Evolutionary conservation across 2,888 invertebrate species (phyloP), one percentile per base, ranked within the genome.

Genomic region (Ganaspis brasiliensis): DNA sequence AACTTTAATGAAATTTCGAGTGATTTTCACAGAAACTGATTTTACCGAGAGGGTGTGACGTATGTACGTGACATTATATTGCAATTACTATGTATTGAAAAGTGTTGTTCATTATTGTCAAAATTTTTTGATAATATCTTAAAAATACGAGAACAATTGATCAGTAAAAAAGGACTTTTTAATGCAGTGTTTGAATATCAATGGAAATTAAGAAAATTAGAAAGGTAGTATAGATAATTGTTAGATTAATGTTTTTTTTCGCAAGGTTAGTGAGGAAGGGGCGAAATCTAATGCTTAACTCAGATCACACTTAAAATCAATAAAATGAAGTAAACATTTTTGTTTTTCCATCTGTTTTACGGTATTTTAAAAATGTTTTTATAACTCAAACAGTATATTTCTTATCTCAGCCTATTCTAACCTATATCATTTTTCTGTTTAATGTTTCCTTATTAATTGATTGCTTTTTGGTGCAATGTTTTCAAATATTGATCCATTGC

Each of bases 321-420:
- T 67, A 67, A 49, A 45, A 67, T 67, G 40, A 9, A 45, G 67
- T 49, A 67, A 24, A 26, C 26, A 45, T 14, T 40, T 37, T 35
- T 59, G 59, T n/a, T n/a, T 45, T n/a, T 24, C 0, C 4, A 63
- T 0, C 67, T n/a, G 8, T 10, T 45, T 40, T 12, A 63, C 8
- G 19, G 6, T 19, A 5, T 9, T 37, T 63, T 45, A 14, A 26
- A 14, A 26, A 24, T 14, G 14, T n/a, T 63, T 0, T 67, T 67
- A 10, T 56, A 35, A 26, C 14, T 19, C 16, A 10, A 37, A 19
- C 26, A 37, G 3, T 10, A 37, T 19, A 16, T n/a, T 59, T 31
- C 9, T 59, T n/a, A 21, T 21, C 14, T 40, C 16, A 40, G n/a
- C 14, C 24, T 40, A n/a, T 45, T 21, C 21, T 67, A 40, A 45